phyloP scores from a whole-genome alignment of 1,140 invertebrate species.

The Mamestra configurata region DNA sequence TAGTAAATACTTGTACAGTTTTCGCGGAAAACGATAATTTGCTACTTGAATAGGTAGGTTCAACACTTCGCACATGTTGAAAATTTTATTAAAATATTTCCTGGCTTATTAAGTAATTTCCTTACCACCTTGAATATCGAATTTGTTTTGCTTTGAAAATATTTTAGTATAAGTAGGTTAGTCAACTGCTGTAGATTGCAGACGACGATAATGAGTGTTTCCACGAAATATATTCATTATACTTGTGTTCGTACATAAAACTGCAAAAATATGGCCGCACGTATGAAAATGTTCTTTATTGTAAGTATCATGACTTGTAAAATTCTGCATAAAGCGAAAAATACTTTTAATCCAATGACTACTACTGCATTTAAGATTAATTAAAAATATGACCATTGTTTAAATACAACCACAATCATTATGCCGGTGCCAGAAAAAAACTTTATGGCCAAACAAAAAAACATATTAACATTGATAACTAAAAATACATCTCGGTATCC shows the following conservation, averaged over 20 bases:
- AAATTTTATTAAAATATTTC: too few relatives aligned
- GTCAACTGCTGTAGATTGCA: conserved; percentile 67
- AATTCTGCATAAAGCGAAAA: background rate
- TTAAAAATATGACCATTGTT: too few relatives aligned
- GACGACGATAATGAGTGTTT: conserved; percentile 68
- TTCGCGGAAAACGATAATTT: too few relatives aligned
- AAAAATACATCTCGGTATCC: background rate
- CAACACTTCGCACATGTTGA: too few relatives aligned
- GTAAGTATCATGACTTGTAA: background rate
- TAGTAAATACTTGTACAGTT: too few relatives aligned
- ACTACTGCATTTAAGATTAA: background rate
- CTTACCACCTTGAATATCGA: background rate
- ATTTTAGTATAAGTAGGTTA: conserved; percentile 36
- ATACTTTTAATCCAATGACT: background rate
- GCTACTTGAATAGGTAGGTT: too few relatives aligned
- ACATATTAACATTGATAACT: background rate
- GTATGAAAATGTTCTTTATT: background rate
- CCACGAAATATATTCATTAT: conserved; percentile 67
- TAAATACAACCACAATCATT: too few relatives aligned
- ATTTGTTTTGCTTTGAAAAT: conserved; percentile 17
- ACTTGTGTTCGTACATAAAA: background rate
- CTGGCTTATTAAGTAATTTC: too few relatives aligned
- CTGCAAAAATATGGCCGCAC: background rate
- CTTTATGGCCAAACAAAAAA: background rate
- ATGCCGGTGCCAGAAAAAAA: too few relatives aligned